These are phyloP conservation scores for Corythornis madagascariensis DNA, from an alignment of 2,113 vertebrate genomes.

Conservation along the genomic window DNA sequence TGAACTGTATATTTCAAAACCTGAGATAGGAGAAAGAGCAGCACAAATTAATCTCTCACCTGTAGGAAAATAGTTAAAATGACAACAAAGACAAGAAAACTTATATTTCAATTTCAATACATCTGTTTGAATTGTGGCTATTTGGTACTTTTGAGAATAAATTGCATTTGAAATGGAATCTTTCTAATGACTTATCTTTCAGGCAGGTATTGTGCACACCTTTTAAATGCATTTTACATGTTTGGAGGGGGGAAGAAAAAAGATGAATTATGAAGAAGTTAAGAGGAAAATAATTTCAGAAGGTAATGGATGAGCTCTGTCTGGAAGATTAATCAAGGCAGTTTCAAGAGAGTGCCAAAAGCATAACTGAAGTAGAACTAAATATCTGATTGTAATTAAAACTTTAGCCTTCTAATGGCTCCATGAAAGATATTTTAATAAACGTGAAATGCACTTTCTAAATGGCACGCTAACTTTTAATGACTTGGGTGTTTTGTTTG, in stretches of 20 bases:
- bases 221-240: slow-evolving; percentile 75
- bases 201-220: slow-evolving; percentile 73
- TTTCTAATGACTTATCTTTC: slow-evolving; percentile 77
- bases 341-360: slow-evolving; percentile 76
- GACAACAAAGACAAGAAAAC: slow-evolving; percentile 71
- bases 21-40: not conserved
- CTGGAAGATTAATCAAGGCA: slow-evolving; percentile 84
- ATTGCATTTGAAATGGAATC: slow-evolving; percentile 78
- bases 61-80: slow-evolving; percentile 73
- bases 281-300: slow-evolving; percentile 84
- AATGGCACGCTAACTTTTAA: slow-evolving; percentile 88
- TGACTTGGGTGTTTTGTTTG: slow-evolving; percentile 88
- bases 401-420: slow-evolving; percentile 86
- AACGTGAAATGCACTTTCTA: slow-evolving; percentile 87
- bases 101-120: slow-evolving; percentile 74
- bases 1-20: slow-evolving; percentile 42
- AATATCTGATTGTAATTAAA: slow-evolving; percentile 89
- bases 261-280: slow-evolving; percentile 81
- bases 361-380: slow-evolving; percentile 82
- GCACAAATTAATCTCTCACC: slow-evolving; percentile 52
- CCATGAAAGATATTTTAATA: slow-evolving; percentile 88
- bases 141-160: slow-evolving; percentile 74
- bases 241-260: slow-evolving; percentile 70
- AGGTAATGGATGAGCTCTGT: slow-evolving; percentile 83
- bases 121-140: slow-evolving; percentile 72